Conservation (phyloP, 2,113 vertebrate genomes). For the Eurypyga helias region DNA sequence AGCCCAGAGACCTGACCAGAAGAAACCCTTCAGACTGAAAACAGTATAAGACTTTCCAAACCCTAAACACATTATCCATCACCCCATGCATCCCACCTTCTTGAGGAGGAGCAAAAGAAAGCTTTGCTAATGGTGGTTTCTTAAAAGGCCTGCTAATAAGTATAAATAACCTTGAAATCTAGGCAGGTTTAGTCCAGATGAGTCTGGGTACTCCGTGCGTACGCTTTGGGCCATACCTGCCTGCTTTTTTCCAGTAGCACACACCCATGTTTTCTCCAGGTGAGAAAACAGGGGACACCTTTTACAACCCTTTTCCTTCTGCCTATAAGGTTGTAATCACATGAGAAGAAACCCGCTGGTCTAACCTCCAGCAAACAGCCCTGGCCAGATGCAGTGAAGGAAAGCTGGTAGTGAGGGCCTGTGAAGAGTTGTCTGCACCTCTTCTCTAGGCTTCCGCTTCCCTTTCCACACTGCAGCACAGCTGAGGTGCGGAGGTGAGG, state of each 20-base stretch:
- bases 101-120: neutral
- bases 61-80: neutral
- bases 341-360: neutral
- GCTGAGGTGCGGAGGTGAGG: neutral
- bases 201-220: neutral
- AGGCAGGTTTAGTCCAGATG: neutral
- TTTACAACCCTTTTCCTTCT: neutral
- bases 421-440: neutral
- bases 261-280: neutral
- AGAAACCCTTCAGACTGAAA: neutral
- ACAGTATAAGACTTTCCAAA: neutral
- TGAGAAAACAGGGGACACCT: neutral
- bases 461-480: neutral
- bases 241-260: neutral
- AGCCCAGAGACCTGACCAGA: neutral
- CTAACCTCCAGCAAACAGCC: neutral
- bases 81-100: neutral
- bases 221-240: neutral
- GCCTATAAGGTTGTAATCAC: neutral
- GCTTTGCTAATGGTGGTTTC: neutral
- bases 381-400: neutral
- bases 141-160: neutral
- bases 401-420: neutral
- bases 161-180: neutral
- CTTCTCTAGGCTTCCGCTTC: fast-evolving